These are phyloP conservation scores for Tadarida brasiliensis DNA, from an alignment of 2,797 vertebrate species.

Conservation along the genomic window DNA sequence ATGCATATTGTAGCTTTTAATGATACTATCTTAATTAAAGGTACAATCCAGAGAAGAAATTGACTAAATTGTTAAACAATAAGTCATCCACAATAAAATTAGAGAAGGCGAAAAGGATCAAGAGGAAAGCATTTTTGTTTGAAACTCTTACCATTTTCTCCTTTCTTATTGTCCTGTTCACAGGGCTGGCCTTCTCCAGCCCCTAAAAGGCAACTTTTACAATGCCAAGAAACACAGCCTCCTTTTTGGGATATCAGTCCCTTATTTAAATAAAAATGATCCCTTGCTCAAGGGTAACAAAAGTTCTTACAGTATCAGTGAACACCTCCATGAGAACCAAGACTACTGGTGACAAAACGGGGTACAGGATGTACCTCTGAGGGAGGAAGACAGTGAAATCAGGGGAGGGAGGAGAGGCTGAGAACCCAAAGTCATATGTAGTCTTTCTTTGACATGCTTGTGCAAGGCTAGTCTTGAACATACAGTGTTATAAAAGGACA, in stretches of 20 bases:
- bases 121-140: background rate
- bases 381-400: background rate
- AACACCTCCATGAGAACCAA: background rate
- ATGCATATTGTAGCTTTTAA: constrained; percentile 58
- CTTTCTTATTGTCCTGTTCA: constrained; percentile 20
- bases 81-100: background rate
- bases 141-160: background rate
- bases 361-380: background rate
- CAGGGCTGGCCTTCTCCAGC: background rate
- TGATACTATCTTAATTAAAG: constrained; percentile 72
- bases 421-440: constrained; percentile 40
- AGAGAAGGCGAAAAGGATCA: constrained; percentile 7
- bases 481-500: background rate
- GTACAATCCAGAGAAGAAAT: constrained; percentile 67
- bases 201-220: background rate
- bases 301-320: background rate
- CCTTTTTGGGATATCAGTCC: background rate
- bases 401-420: background rate
- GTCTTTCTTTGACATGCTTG: background rate
- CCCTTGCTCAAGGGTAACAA: background rate
- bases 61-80: constrained; percentile 52
- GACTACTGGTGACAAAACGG: background rate
- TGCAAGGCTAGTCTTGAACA: constrained; percentile 3
- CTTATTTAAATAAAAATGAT: constrained; percentile 50
- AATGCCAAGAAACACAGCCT: constrained; percentile 1